Evolutionary conservation across 2,888 invertebrate genomes (phyloP).

Genomic region (Eutolmus rufibarbis): DNA sequence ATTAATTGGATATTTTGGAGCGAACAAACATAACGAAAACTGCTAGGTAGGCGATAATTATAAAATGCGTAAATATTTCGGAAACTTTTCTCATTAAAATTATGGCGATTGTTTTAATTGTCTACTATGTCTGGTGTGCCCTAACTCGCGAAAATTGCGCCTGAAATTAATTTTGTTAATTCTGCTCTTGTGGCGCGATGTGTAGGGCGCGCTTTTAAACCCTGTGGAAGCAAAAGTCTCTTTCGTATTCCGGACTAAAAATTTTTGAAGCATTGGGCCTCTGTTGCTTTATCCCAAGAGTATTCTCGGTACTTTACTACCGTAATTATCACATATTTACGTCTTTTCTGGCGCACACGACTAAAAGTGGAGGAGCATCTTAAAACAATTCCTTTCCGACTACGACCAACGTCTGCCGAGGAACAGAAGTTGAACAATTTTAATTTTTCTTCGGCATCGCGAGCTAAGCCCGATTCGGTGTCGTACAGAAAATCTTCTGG

Average conservation of each 20-base stretch:
- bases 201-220: background rate
- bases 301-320: background rate
- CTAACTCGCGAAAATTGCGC: background rate
- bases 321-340: conserved; percentile 16
- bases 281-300: background rate
- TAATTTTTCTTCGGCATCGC: background rate
- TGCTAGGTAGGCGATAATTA: conserved; percentile 20
- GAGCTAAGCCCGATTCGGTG: background rate
- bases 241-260: background rate
- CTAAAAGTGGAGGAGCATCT: background rate
- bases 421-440: background rate
- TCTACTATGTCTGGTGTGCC: background rate
- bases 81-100: conserved; percentile 46
- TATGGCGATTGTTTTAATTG: conserved; percentile 43
- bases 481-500: background rate
- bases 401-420: background rate
- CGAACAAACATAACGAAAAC: background rate
- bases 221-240: background rate
- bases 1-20: conserved; percentile 10
- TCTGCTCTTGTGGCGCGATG: background rate
- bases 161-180: background rate
- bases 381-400: background rate
- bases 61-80: conserved; percentile 38
- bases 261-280: background rate
- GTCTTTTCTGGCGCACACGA: background rate